Base-by-base conservation (phyloP, 2,113 vertebrate genomes). In the Gnathonemus echidnorhynchus region DNA sequence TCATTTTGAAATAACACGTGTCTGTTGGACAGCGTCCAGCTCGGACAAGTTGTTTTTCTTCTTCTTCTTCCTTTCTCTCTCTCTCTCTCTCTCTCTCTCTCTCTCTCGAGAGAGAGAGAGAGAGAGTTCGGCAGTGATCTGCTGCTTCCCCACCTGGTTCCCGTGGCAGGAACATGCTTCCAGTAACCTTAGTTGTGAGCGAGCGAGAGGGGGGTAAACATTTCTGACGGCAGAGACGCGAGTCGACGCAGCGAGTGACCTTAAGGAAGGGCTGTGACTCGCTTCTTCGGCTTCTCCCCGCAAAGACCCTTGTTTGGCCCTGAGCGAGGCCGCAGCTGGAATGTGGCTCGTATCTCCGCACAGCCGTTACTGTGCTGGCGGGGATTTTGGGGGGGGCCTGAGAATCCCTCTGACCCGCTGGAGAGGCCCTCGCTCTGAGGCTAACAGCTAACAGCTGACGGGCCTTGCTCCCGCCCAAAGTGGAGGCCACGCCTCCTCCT, bases 1-100 rank as follows among this genome's bases (percentile, higher is more conserved):
- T 88, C 56, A 56, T 88, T 88, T 45, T 58, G 31, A 62, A 88
- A 88, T 88, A 88, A 88, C 87, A 88, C 87, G 87, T 88, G 87
- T 88, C 53, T 62, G 39, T n/a, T 88, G 87, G 87, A 66, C 3
- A 39, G 39, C 42, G 42, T 88, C 87, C 87, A 88, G 31, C 87
- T 62, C 11, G 42, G 87, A 88, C 52, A 88, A 88, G 53, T 45
- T 53, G 53, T 88, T 88, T 66, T 88, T 62, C 35, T 88, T 66
- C 83, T 49, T 50, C 48, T 35, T 87, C 52, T 42, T 13, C 10
- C 8, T 88, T 2, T 62, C 35, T 31, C 31, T 45, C 31, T 62
- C 53, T 46, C 52, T 66, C 62, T 66, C 62, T 66, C 58, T 13
- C n/a, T 70, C 58, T 62, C 58, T 62, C 27, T 45, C 19, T 56